Conservation (phyloP, 1,140 invertebrate species). For the Dinoponera quadriceps region DNA sequence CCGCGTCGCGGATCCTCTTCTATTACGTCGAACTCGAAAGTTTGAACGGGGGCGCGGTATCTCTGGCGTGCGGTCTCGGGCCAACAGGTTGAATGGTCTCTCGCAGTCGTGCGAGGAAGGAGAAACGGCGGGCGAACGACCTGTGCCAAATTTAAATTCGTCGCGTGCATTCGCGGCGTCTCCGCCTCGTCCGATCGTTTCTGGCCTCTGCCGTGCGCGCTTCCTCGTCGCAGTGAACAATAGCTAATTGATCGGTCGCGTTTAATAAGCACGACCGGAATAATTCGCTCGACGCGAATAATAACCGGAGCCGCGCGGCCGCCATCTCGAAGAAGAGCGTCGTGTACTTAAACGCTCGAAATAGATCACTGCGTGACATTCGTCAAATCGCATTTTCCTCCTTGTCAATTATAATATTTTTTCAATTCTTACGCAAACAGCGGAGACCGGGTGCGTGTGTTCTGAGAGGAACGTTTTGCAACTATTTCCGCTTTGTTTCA, state of each 20-base stretch:
- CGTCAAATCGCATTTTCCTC: too few relatives aligned
- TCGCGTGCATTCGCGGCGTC: constrained; percentile 29
- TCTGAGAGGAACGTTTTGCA: too few relatives aligned
- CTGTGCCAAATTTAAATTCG: constrained; percentile 71
- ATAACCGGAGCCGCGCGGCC: neutral
- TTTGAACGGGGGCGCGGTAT: constrained; percentile 61
- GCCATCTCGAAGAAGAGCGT: neutral
- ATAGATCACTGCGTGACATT: neutral
- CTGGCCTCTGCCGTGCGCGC: neutral
- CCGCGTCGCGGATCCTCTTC: constrained; percentile 14
- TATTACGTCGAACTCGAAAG: constrained; percentile 20
- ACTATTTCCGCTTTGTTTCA: too few relatives aligned
- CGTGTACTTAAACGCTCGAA: neutral
- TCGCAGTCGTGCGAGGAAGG: constrained; percentile 60
- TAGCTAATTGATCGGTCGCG: constrained; percentile 5
- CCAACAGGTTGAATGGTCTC: constrained; percentile 71
- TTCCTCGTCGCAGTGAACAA: neutral
- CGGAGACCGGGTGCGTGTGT: too few relatives aligned
- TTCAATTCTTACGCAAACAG: too few relatives aligned
- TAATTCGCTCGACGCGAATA: neutral
- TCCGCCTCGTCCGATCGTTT: neutral
- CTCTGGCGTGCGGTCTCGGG: constrained; percentile 45
- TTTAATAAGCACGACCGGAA: constrained; percentile 4
- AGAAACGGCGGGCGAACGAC: constrained; percentile 33
- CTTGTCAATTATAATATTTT: too few relatives aligned